These are phyloP conservation scores for Steinernema hermaphroditum DNA, from an alignment of 2,888 invertebrate species.

Conservation along the genomic window DNA sequence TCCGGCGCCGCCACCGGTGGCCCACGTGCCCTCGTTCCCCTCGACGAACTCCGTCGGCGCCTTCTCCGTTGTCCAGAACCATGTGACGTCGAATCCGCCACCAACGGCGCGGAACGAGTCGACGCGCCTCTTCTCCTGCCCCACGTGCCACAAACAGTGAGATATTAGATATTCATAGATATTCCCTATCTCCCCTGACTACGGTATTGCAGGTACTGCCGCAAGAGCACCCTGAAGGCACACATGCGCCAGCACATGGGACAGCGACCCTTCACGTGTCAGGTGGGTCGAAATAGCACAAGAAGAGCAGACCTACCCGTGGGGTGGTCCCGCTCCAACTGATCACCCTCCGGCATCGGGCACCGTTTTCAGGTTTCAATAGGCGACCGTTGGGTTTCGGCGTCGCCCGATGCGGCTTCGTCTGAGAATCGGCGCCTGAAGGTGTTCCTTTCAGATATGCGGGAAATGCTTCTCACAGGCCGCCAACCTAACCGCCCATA, in stretches of 20 bases:
- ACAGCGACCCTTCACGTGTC: conserved; percentile 77
- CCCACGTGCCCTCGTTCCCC: background rate
- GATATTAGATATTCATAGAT: background rate
- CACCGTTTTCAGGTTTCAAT: conserved; percentile 12
- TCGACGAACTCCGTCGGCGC: background rate
- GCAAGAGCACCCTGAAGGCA: conserved; percentile 76
- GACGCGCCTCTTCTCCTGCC: conserved; percentile 38
- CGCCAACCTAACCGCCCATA: conserved; percentile 95
- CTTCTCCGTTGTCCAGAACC: conserved; percentile 9
- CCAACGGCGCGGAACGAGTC: background rate
- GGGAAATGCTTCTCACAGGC: conserved; percentile 80
- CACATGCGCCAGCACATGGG: conserved; percentile 94
- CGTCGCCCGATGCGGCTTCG: background rate
- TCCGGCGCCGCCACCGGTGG: background rate
- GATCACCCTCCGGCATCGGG: conserved; percentile 15
- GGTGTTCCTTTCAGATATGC: conserved; percentile 71
- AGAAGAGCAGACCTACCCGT: conserved; percentile 31
- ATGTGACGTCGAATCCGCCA: background rate
- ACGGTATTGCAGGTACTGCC: conserved; percentile 37
- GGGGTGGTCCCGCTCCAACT: background rate
- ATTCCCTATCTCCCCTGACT: background rate
- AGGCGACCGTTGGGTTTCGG: conserved; percentile 9
- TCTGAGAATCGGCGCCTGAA: background rate
- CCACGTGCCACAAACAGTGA: conserved; percentile 40
- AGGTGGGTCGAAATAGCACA: conserved; percentile 34